These are phyloP conservation scores for Notolabrus celidotus DNA, from an alignment of 2,797 vertebrate species.

Conservation along the genomic window DNA sequence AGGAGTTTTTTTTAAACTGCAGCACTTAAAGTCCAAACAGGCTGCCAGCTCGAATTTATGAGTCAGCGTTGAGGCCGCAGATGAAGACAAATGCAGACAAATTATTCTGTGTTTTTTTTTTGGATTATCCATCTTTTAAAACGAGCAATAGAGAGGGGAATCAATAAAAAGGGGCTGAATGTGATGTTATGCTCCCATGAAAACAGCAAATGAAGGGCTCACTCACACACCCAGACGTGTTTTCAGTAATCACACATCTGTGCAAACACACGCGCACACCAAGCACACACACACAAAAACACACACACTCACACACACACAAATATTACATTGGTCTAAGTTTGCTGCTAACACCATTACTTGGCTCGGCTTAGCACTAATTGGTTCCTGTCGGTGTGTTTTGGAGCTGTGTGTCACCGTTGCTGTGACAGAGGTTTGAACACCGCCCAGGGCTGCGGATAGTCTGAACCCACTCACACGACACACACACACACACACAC, in stretches of 20 bases:
- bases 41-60: conserved; percentile 37
- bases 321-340: conserved; percentile 40
- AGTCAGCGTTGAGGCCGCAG: conserved; percentile 13
- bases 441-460: conserved; percentile 73
- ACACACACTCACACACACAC: conserved; percentile 19
- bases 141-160: conserved; percentile 9
- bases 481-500: conserved; percentile 45
- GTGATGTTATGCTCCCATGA: conserved; percentile 9
- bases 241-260: conserved; percentile 12
- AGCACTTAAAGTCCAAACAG: conserved; percentile 31
- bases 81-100: conserved; percentile 28
- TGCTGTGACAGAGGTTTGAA: conserved; percentile 73
- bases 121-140: conserved; percentile 20
- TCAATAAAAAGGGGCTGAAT: conserved; percentile 8
- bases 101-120: conserved; percentile 21
- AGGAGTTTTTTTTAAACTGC: conserved; percentile 32
- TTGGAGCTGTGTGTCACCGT: conserved; percentile 68
- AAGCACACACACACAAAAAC: conserved; percentile 19
- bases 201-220: conserved; percentile 7
- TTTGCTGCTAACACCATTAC: conserved; percentile 76
- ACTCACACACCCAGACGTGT: background rate
- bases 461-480: conserved; percentile 63
- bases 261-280: conserved; percentile 17
- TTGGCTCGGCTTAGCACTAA: conserved; percentile 78
- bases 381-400: conserved; percentile 76